Percentiles rank a stretch among this genome's conserved stretches.
Evolutionary conservation across 2,797 vertebrate species (phyloP).

Genomic region (Yasuhikotakia modesta): DNA sequence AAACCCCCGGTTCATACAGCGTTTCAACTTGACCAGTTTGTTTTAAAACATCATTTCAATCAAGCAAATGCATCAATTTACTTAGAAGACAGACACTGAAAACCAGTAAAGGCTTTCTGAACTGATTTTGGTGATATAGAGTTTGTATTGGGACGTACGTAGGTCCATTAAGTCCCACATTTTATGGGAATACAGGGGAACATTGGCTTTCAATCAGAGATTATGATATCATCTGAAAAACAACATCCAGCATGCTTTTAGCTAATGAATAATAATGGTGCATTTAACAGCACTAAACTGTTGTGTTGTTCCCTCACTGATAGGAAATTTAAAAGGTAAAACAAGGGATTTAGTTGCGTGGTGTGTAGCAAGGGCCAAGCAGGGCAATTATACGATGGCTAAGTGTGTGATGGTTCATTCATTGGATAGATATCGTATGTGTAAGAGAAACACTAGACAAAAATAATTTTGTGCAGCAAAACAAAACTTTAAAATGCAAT

Average conservation of each 20-base stretch:
- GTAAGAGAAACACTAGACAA: not conserved
- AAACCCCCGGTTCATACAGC: no score
- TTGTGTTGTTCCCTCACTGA: slow-evolving; percentile 20
- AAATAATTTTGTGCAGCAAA: not conserved
- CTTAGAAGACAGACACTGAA: not conserved
- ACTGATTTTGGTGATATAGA: slow-evolving; percentile 17
- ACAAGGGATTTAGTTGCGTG: not conserved
- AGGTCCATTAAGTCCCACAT: slow-evolving; percentile 9
- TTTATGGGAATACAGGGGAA: slow-evolving; percentile 1
- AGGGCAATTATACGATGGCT: not conserved
- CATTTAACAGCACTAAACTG: slow-evolving; percentile 17
- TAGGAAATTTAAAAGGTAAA: not conserved
- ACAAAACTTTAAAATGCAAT: not conserved
- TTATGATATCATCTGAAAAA: slow-evolving; percentile 27
- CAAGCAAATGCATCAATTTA: slow-evolving; percentile 10
- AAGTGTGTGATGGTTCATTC: not conserved
- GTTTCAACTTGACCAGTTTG: not conserved
- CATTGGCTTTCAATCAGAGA: slow-evolving; percentile 13
- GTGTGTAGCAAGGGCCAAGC: not conserved
- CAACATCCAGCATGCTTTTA: slow-evolving; percentile 22
- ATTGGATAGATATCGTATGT: no score
- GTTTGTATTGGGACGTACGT: not conserved
- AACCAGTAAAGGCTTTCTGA: slow-evolving; percentile 11
- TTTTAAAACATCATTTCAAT: not conserved
- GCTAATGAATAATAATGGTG: slow-evolving; percentile 46